Conservation (phyloP, 2,113 vertebrate genomes). For the Ascaphus truei region DNA sequence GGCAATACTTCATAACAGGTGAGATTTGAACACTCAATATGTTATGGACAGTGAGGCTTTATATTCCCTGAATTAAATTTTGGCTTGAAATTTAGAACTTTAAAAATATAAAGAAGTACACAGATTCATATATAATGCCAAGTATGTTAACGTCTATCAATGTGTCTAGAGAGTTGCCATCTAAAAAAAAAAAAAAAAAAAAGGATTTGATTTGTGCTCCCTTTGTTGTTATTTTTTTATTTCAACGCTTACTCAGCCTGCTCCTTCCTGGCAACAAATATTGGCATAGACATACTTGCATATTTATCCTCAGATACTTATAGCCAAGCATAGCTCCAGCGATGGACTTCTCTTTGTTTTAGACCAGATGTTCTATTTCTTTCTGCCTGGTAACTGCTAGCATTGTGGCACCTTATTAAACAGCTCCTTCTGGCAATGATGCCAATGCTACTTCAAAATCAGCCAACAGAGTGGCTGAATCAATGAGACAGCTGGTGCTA, state of each 20-base stretch:
- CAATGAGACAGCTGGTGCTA: slow-evolving; percentile 65
- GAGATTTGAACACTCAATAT: too few relatives aligned
- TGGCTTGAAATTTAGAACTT: too few relatives aligned
- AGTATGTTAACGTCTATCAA: too few relatives aligned
- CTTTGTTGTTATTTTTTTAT: slow-evolving; percentile 21
- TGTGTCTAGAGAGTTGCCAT: not conserved
- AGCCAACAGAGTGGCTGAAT: slow-evolving; percentile 58
- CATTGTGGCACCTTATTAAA: slow-evolving; percentile 61
- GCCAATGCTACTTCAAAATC: slow-evolving; percentile 53
- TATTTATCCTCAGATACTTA: slow-evolving; percentile 40
- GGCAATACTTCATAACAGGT: too few relatives aligned
- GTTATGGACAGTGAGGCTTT: too few relatives aligned
- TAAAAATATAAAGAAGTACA: too few relatives aligned
- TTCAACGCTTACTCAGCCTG: slow-evolving; percentile 32
- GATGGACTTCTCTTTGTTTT: slow-evolving; percentile 57
- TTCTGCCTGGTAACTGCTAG: slow-evolving; percentile 61
- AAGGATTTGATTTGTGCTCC: not conserved
- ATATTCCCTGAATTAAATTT: too few relatives aligned
- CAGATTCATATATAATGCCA: too few relatives aligned
- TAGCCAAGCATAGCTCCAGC: slow-evolving; percentile 41
- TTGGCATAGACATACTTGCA: slow-evolving; percentile 4
- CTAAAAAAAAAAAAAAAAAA: not conserved
- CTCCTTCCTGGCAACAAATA: slow-evolving; percentile 35
- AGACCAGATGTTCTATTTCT: slow-evolving; percentile 67
- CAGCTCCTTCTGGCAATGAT: slow-evolving; percentile 54